Percentiles rank a stretch among this genome's conserved stretches.
These are phyloP conservation scores for Xanthorhoe spadicearia DNA, from an alignment of 2,888 invertebrate genomes.

Conservation along the genomic window DNA sequence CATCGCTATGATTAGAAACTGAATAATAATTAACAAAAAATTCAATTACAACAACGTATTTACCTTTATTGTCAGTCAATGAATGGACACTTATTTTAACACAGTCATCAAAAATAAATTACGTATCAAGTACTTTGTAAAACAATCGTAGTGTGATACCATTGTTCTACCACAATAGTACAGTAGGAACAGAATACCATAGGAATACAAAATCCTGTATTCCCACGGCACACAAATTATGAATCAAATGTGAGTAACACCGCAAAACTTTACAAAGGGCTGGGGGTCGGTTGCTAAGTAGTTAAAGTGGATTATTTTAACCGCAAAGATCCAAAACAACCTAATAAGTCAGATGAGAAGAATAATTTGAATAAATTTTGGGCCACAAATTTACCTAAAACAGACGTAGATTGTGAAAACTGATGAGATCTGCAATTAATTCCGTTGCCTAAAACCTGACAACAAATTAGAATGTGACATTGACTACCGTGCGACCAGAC, in stretches of 20 bases:
- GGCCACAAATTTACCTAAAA: constrained; percentile 29
- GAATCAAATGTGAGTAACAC: constrained; percentile 37
- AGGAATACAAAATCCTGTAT: constrained; percentile 29
- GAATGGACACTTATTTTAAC: not conserved
- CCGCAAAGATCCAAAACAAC: constrained; percentile 15
- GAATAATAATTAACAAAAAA: not conserved
- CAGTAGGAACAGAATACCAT: constrained; percentile 38
- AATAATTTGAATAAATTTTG: not conserved
- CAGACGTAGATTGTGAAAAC: constrained; percentile 31
- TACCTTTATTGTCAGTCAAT: not conserved
- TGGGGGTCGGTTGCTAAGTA: not conserved
- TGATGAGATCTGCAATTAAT: constrained; percentile 50
- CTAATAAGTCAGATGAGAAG: constrained; percentile 6
- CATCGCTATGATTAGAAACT: no score
- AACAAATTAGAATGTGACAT: constrained; percentile 67
- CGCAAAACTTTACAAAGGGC: constrained; percentile 28
- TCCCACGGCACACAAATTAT: constrained; percentile 39
- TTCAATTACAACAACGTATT: not conserved
- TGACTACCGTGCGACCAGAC: constrained; percentile 66
- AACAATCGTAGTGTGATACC: constrained; percentile 46
- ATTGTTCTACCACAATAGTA: constrained; percentile 49
- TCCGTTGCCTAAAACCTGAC: constrained; percentile 58
- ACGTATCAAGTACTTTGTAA: constrained; percentile 37
- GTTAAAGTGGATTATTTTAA: not conserved
- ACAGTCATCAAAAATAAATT: constrained; percentile 44